phyloP scores from a whole-genome alignment of 2,797 vertebrate species.

The Microctenopoma stevenorrisi region DNA sequence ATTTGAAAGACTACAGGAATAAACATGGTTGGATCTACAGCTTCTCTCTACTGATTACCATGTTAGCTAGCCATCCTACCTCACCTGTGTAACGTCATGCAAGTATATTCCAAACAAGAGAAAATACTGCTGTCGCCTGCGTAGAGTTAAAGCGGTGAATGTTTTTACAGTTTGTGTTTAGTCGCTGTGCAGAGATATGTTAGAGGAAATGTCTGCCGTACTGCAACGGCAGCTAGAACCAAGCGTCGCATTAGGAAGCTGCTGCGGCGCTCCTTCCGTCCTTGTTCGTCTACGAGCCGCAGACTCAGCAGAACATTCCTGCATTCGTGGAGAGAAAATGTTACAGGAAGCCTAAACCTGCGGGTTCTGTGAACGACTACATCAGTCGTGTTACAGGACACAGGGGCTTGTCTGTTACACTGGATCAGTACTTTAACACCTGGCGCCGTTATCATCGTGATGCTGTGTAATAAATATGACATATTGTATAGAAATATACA shows the following conservation, averaged over 20 bases:
- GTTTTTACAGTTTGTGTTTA: no score
- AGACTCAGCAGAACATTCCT: no score
- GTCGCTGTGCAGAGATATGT: no score
- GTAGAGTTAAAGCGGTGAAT: not conserved
- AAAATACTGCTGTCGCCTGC: not conserved
- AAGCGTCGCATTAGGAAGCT: no score
- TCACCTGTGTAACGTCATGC: conserved; percentile 1
- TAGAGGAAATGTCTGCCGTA: no score
- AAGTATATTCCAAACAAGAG: conserved; percentile 12
- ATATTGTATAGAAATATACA: conserved; percentile 60
- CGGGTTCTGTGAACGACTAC: no score
- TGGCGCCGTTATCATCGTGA: conserved; percentile 29
- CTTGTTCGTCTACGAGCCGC: no score
- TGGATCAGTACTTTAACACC: conserved; percentile 24
- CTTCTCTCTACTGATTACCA: conserved; percentile 11
- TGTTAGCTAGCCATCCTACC: conserved; percentile 7
- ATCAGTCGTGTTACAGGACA: not conserved
- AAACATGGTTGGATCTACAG: conserved; percentile 21
- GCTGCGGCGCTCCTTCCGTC: no score
- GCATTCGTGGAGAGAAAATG: no score
- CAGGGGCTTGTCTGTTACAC: not conserved
- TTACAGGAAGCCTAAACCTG: no score
- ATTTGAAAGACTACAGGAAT: conserved; percentile 52
- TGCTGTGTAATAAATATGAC: conserved; percentile 75
- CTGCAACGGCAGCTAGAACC: no score